Percentiles rank a stretch among this genome's conserved stretches.
phyloP scores from a whole-genome alignment of 2,797 vertebrate species.

The Yasuhikotakia modesta region DNA sequence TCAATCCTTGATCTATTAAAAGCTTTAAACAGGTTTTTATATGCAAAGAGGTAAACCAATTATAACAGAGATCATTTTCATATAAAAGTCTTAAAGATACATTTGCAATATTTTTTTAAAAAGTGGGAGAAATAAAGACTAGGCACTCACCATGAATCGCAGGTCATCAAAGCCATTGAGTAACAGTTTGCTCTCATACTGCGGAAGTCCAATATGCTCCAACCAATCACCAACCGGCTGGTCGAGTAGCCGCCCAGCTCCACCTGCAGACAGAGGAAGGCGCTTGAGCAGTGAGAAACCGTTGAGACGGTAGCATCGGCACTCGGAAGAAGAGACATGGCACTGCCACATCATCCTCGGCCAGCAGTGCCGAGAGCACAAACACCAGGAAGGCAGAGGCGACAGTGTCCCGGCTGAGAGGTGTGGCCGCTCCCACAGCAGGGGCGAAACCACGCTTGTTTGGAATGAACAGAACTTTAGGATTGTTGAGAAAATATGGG shows the following conservation, averaged over 20 bases:
- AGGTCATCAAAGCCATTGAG: conserved; percentile 97
- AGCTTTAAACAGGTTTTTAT: not conserved
- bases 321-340: conserved; percentile 92
- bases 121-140: not conserved
- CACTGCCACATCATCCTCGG: conserved; percentile 95
- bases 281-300: conserved; percentile 91
- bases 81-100: not conserved
- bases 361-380: conserved; percentile 77
- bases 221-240: conserved; percentile 98
- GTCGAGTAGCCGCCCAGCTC: conserved; percentile 82
- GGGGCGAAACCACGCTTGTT: conserved; percentile 60
- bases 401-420: conserved; percentile 70
- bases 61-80: not conserved
- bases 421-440: conserved; percentile 69
- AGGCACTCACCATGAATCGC: conserved; percentile 91
- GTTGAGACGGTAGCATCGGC: conserved; percentile 93
- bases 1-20: too few species aligned
- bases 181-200: conserved; percentile 96
- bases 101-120: not conserved
- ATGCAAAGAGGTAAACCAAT: not conserved
- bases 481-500: not conserved
- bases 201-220: conserved; percentile 92
- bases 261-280: conserved; percentile 90
- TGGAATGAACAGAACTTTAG: not conserved
- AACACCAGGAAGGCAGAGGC: conserved; percentile 72